A percentile compares a stretch with the other conserved stretches of the same genome.
Conservation (phyloP, 2,797 vertebrate genomes). For the Pelodytes ibericus region DNA sequence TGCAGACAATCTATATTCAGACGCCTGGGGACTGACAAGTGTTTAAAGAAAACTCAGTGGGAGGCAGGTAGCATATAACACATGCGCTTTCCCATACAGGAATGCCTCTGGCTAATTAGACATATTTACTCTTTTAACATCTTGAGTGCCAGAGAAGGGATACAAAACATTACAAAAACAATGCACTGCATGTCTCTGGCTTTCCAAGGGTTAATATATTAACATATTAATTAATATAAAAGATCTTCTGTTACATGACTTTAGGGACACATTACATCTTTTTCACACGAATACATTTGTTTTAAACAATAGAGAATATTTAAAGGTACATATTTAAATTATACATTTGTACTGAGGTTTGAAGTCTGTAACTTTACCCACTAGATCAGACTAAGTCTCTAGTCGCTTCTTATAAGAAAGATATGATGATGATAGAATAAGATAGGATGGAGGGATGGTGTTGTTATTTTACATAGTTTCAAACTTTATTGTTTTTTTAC, state of each 20-base stretch:
- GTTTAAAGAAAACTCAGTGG: conserved; percentile 55
- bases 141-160: not conserved
- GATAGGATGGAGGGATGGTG: no score
- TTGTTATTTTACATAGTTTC: no score
- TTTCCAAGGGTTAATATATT: conserved; percentile 21
- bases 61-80: conserved; percentile 53
- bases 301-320: conserved; percentile 12
- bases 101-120: conserved; percentile 50
- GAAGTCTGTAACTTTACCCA: not conserved
- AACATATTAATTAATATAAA: conserved; percentile 49
- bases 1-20: conserved; percentile 52
- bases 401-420: no score
- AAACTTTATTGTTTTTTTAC: no score
- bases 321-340: conserved; percentile 12
- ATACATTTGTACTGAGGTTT: conserved; percentile 21
- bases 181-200: not conserved
- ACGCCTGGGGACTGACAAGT: conserved; percentile 55
- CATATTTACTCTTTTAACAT: conserved; percentile 47
- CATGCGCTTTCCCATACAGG: conserved; percentile 55
- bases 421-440: no score
- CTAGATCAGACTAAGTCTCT: not conserved
- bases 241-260: conserved; percentile 40
- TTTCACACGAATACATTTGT: conserved; percentile 32
- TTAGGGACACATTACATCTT: conserved; percentile 34
- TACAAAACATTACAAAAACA: not conserved